Evolutionary conservation across 2,797 vertebrate genomes (phyloP), one percentile per base, ranked within the genome.

Genomic region (Xerus rutilus): DNA sequence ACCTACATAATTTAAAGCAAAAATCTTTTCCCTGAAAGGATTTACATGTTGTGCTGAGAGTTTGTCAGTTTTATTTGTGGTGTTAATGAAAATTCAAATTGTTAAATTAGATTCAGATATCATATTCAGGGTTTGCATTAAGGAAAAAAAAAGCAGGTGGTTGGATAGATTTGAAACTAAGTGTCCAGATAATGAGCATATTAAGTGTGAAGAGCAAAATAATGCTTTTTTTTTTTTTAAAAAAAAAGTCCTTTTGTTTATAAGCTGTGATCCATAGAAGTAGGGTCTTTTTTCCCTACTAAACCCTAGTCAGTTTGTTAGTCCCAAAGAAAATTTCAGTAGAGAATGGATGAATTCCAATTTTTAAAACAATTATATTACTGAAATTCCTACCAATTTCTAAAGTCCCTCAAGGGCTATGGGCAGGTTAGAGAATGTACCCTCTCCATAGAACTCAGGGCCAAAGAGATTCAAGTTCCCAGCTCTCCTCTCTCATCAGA

Each of bases 91-190:
- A 86, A 21, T 78, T 88, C 69, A 91, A 91, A 81, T 62, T 91
- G 54, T 35, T 95, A 86, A 86, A 94, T 79, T 86, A 86, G 28
- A 94, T 88, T 95, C 49, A 96, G 47, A 81, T 89, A 82, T 47
- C 21, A 87, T 77, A 88, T 79, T 76, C 73, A 82, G 28, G 5
- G 14, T 49, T 69, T 70, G 20, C 15, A 91, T 72, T 91, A 83
- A 45, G 7, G 7, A 57, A 69, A 93, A 77, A 92, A 87, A 70
- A 95, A 72, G 83, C 39, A 92, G 57, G 57, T 4, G 77, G 25
- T 39, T 83, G 21, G 82, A 96, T 32, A 91, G 18, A 87, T 49
- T 92, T 77, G 65, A 92, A 94, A 94, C 12, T 76, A 3, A 59
- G 7, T 43, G 10, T 86, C 59, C 89, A 74, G 28, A 18, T 52